These are phyloP conservation scores for Mormoops blainvillei DNA, from an alignment of 2,113 vertebrate genomes.

Conservation along the genomic window DNA sequence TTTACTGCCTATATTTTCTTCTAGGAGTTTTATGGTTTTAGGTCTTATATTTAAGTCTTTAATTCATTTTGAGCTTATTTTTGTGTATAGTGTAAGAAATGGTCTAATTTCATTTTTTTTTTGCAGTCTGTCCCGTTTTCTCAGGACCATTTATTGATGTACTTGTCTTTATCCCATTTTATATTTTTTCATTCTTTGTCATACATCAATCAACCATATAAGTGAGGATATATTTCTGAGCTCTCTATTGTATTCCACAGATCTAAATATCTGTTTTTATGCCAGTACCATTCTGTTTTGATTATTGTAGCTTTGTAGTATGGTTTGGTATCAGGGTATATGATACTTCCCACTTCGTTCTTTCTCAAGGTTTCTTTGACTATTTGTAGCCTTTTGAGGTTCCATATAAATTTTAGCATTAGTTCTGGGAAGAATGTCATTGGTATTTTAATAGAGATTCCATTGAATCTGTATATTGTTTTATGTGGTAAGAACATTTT, in stretches of 20 bases:
- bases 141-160: neutral
- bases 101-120: neutral
- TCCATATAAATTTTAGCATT: neutral
- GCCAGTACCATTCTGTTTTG: neutral
- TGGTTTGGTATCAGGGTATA: neutral
- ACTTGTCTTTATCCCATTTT: neutral
- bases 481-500: neutral
- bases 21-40: neutral
- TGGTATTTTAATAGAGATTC: neutral
- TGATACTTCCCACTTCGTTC: neutral
- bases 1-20: neutral
- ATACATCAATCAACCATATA: neutral
- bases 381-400: neutral
- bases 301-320: neutral
- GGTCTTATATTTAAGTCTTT: neutral
- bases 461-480: neutral
- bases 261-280: neutral
- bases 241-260: neutral
- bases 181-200: neutral
- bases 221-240: neutral
- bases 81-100: neutral
- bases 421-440: neutral
- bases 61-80: neutral
- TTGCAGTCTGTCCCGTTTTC: neutral
- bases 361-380: neutral